These are phyloP conservation scores for Eptatretus atami DNA, from an alignment of 2,797 vertebrate species.

Conservation along the genomic window DNA sequence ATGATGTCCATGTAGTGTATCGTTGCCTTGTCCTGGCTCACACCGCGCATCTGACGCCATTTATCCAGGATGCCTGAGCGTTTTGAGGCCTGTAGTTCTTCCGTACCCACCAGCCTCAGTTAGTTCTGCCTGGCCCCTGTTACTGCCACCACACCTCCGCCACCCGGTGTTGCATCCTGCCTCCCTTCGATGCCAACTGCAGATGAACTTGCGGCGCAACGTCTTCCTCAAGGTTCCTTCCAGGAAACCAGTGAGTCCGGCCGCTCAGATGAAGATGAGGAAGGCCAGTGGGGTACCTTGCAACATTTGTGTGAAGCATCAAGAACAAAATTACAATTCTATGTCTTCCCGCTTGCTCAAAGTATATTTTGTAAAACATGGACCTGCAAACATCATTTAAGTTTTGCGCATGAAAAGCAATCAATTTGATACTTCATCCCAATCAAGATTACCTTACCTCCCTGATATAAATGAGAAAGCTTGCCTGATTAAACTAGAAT, in stretches of 20 bases:
- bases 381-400: too few relatives aligned
- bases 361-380: too few relatives aligned
- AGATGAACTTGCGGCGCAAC: constrained; percentile 20
- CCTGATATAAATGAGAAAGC: too few relatives aligned
- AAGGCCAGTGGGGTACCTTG: too few relatives aligned
- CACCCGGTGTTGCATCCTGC: constrained; percentile 9
- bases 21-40: constrained; percentile 65
- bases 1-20: constrained; percentile 63
- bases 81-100: constrained; percentile 35
- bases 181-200: neutral
- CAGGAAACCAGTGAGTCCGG: constrained; percentile 59
- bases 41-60: constrained; percentile 60
- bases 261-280: constrained; percentile 17
- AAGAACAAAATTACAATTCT: too few relatives aligned
- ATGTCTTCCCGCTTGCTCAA: too few relatives aligned
- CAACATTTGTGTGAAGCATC: too few relatives aligned
- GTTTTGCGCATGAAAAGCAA: too few relatives aligned
- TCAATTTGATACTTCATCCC: too few relatives aligned
- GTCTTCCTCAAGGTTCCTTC: constrained; percentile 66
- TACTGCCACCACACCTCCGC: constrained; percentile 31
- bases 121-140: constrained; percentile 42
- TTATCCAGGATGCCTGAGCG: constrained; percentile 50
- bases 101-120: constrained; percentile 69
- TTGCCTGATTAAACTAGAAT: too few relatives aligned
- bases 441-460: too few relatives aligned